A percentile compares a stretch with the other conserved stretches of the same genome.
These are phyloP conservation scores for Casuarius casuarius DNA, from an alignment of 2,113 vertebrate genomes.

Conservation along the genomic window DNA sequence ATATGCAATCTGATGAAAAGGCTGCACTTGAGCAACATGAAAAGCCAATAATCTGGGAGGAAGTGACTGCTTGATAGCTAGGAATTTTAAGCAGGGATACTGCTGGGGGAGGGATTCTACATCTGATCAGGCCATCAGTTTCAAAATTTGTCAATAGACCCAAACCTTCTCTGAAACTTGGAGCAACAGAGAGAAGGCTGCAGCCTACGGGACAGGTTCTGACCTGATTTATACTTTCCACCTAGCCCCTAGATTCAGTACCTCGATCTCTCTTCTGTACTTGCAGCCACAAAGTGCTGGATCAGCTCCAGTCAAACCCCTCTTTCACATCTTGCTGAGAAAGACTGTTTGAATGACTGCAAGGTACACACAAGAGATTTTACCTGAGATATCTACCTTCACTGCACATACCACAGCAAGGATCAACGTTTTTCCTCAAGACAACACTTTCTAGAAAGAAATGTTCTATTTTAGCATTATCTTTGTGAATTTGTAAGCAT, in stretches of 20 bases:
- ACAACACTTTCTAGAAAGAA: background rate
- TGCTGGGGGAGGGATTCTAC: background rate
- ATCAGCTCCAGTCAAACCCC: background rate
- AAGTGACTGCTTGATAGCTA: slow-evolving; percentile 35
- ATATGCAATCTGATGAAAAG: slow-evolving; percentile 50
- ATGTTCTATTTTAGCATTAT: background rate
- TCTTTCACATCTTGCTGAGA: background rate
- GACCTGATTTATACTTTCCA: background rate
- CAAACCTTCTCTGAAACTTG: background rate
- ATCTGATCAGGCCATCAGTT: background rate
- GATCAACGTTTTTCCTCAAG: background rate
- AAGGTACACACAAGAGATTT: background rate
- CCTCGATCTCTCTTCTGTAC: background rate
- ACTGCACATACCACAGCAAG: background rate
- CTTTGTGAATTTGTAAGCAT: background rate
- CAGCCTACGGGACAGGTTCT: background rate
- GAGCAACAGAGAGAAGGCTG: background rate
- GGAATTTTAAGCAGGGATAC: slow-evolving; percentile 52
- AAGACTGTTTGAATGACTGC: background rate
- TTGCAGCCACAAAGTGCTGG: background rate
- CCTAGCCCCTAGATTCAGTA: background rate
- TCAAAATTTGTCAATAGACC: background rate
- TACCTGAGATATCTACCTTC: background rate
- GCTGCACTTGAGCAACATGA: slow-evolving; percentile 53
- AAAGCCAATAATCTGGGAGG: slow-evolving; percentile 65